phyloP scores from a whole-genome alignment of 2,797 vertebrate species.

The Gymnoscopelus microlampas region DNA sequence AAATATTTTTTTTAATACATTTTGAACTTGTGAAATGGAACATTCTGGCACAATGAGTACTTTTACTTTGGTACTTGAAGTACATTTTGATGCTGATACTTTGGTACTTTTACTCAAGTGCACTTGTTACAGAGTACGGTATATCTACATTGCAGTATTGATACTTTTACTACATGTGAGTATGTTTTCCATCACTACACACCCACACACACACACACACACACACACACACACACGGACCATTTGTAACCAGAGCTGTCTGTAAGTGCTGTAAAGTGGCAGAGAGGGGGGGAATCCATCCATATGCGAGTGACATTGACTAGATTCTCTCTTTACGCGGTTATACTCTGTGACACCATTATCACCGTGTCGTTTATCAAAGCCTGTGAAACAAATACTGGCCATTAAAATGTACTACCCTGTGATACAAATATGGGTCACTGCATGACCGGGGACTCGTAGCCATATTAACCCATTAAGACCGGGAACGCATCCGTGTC shows the following conservation, averaged over 20 bases:
- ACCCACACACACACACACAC: constrained; percentile 2
- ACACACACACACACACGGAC: constrained; percentile 26
- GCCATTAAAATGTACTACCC: constrained; percentile 29
- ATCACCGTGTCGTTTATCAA: constrained; percentile 55
- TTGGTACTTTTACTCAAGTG: no score
- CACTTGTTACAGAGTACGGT: no score
- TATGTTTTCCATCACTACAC: neutral
- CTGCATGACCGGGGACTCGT: neutral
- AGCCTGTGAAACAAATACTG: constrained; percentile 42
- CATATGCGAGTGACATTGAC: constrained; percentile 21
- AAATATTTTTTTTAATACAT: no score
- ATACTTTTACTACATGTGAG: no score
- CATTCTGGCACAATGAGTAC: no score
- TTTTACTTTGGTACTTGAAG: no score
- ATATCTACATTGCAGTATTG: no score
- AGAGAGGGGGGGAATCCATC: constrained; percentile 28
- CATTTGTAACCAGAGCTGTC: constrained; percentile 73
- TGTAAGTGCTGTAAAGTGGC: constrained; percentile 53
- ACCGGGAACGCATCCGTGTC: no score
- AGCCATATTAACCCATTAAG: no score
- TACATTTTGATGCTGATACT: no score
- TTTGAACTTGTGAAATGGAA: no score
- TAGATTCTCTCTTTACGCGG: constrained; percentile 61
- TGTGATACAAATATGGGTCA: constrained; percentile 22
- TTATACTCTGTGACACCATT: constrained; percentile 55